phyloP scores from a whole-genome alignment of 2,113 vertebrate species.

The Cervus canadensis region DNA sequence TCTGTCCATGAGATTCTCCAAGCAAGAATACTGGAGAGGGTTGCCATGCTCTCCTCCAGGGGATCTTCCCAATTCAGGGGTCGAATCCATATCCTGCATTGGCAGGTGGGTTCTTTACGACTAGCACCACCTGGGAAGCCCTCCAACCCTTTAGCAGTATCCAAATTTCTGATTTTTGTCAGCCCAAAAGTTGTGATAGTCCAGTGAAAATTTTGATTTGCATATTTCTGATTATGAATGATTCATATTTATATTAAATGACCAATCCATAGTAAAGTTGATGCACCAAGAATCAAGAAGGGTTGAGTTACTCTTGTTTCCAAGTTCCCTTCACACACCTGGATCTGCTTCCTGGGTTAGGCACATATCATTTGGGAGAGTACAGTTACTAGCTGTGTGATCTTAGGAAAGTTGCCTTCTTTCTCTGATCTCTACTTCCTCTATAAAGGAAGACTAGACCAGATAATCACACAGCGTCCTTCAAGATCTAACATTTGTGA shows the following conservation, averaged over 20 bases:
- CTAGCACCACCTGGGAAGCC: not conserved
- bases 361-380: not conserved
- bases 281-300: not conserved
- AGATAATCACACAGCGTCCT: not conserved
- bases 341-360: not conserved
- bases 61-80: not conserved
- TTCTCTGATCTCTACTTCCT: conserved; percentile 1
- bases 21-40: not conserved
- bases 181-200: not conserved
- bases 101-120: not conserved
- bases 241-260: conserved; percentile 1
- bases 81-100: not conserved
- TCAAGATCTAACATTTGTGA: not conserved
- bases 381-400: not conserved
- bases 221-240: not conserved
- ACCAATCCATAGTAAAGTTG: not conserved
- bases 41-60: not conserved
- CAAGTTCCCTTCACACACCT: not conserved
- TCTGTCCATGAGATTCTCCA: not conserved
- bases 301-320: not conserved
- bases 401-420: not conserved
- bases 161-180: not conserved
- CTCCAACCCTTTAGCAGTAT: not conserved
- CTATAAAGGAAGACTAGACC: not conserved
- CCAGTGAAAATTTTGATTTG: not conserved